Evolutionary conservation across 2,888 invertebrate species (phyloP).

Genomic region (Magallana nippona): DNA sequence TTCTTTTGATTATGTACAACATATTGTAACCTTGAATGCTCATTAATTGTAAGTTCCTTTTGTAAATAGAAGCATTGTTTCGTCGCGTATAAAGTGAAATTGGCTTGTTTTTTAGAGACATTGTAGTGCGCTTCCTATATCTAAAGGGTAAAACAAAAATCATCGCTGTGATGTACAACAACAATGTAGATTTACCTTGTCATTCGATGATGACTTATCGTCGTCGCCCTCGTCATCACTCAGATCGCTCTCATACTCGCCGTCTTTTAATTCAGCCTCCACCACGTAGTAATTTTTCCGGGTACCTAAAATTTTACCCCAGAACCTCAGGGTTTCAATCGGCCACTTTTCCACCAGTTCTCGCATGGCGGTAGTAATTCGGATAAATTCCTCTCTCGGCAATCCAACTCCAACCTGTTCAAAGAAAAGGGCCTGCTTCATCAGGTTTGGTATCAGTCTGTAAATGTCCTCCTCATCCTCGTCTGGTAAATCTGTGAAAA

Average conservation of each 20-base stretch:
- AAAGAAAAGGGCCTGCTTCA: slow-evolving; percentile 80
- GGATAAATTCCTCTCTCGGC: slow-evolving; percentile 86
- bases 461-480: slow-evolving; percentile 51
- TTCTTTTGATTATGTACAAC: too few species aligned
- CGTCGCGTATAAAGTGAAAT: too few species aligned
- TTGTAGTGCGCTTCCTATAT: too few species aligned
- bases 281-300: slow-evolving; percentile 88
- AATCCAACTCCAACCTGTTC: slow-evolving; percentile 87
- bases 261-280: slow-evolving; percentile 86
- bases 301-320: slow-evolving; percentile 90
- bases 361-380: slow-evolving; percentile 86
- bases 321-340: slow-evolving; percentile 82
- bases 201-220: slow-evolving; percentile 36
- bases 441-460: slow-evolving; percentile 75
- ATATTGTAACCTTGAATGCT: too few species aligned
- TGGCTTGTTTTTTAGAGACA: too few species aligned
- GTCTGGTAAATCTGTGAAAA: not conserved
- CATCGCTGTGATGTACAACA: not conserved
- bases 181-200: not conserved
- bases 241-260: slow-evolving; percentile 83
- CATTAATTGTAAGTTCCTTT: too few species aligned
- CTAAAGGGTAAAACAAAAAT: not conserved
- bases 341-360: slow-evolving; percentile 81
- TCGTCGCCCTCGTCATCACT: slow-evolving; percentile 58
- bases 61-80: too few species aligned